Base-by-base conservation (phyloP, 1,140 invertebrate species). In the Lutraria rhynchaena region DNA sequence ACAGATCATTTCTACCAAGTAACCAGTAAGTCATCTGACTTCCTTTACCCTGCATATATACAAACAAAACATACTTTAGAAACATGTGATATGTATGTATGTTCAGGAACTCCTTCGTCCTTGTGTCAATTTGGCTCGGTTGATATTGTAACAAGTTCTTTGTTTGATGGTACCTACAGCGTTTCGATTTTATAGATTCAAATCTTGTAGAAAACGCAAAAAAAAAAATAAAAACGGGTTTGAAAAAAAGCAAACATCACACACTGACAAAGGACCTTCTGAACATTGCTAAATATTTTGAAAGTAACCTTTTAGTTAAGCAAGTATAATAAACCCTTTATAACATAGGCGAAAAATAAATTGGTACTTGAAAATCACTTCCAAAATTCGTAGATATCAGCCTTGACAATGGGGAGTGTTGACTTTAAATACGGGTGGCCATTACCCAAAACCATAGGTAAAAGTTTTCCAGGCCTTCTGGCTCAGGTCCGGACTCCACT, bases 1-100 rank as follows among this genome's bases (percentile, higher is more conserved):
- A n/a, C n/a, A n/a, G n/a, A n/a, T 58, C 57, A 3, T 31, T 58
- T 3, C 57, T 24, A 2, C 61, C 61, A 7, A 65, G 17, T 13
- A 65, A 22, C 61, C 61, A 65, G 61, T 65, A 46, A 0, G 61
- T 65, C 37, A 65, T 27, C 22, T 65, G 35, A 27, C 15, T 65
- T 5, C 61, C 61, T 46, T 65, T 65, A 24, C 61, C 61, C 61
- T 65, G 37, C 9, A 49, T 49, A 9, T 49, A 49, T 49, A 49
- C 44, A 49, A 9, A 11, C 9, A 49, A 19, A 49, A 11, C 19
- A 9, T 49, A 49, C 11, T 19, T 19, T 49, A 9, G 44, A 49
- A 11, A 9, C 44, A 11, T 19, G 11, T 11, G 44, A 49, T 49
- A 49, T 49, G 44, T 49, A 9, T 11, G 44, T 49, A 49, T 11